These are phyloP conservation scores for Eupelmus urozonus DNA, from an alignment of 2,888 invertebrate genomes.

Conservation along the genomic window DNA sequence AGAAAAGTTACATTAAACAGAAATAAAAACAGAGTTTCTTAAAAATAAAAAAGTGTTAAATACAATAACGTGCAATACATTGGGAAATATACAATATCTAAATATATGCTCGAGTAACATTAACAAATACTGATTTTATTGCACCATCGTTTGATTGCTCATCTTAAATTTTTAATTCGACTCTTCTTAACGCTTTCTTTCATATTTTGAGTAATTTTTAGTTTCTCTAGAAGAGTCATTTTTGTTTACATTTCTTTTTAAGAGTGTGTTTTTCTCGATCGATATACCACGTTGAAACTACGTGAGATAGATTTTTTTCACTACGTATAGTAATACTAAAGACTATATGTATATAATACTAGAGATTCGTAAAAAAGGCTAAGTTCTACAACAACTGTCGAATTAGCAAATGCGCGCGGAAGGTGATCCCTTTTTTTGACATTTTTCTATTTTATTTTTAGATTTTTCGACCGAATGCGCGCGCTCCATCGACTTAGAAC, in stretches of 20 bases:
- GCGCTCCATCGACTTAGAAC: conserved; percentile 54
- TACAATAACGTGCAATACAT: conserved; percentile 27
- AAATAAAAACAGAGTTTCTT: not conserved
- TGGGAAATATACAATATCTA: conserved; percentile 2
- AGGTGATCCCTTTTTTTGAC: conserved; percentile 6
- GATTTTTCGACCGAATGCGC: conserved; percentile 1
- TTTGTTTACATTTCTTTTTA: conserved; percentile 19
- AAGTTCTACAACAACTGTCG: conserved; percentile 64
- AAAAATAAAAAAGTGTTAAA: conserved; percentile 22
- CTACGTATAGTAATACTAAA: conserved; percentile 56
- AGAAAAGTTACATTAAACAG: not conserved
- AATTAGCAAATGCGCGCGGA: conserved; percentile 19
- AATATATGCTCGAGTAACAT: conserved; percentile 43
- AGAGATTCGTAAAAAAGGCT: conserved; percentile 65
- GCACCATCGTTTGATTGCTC: conserved; percentile 63
- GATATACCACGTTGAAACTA: conserved; percentile 46
- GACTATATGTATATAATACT: conserved; percentile 60
- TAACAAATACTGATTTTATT: conserved; percentile 65
- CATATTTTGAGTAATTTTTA: not conserved
- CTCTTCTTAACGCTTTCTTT: conserved; percentile 12
- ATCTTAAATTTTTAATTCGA: conserved; percentile 46
- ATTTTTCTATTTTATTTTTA: not conserved
- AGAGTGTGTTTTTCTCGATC: conserved; percentile 26
- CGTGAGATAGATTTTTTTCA: conserved; percentile 47
- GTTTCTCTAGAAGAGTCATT: not conserved